Conservation (phyloP, 1,140 invertebrate genomes). For the Tenebrio molitor region DNA sequence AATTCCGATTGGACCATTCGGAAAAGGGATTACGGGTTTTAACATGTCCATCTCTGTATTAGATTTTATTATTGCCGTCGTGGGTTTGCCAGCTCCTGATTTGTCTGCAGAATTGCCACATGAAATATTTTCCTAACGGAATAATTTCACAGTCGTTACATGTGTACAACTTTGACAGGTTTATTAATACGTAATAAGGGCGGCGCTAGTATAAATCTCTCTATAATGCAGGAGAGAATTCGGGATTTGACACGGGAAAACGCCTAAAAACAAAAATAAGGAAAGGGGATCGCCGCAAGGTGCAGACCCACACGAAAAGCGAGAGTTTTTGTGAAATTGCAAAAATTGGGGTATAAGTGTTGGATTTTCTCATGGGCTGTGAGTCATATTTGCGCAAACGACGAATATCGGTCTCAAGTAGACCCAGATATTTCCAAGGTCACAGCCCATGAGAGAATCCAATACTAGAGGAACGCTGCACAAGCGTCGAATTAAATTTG, state of each 20-base stretch:
- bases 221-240: conserved; percentile 1
- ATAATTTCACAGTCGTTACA: not conserved
- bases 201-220: not conserved
- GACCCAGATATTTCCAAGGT: too few species aligned
- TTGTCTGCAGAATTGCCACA: not conserved
- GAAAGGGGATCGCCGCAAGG: not conserved
- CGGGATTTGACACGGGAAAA: conserved; percentile 6
- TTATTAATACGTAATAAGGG: conserved; percentile 17
- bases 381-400: too few species aligned
- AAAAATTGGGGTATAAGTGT: too few species aligned
- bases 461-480: too few species aligned
- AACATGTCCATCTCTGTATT: not conserved
- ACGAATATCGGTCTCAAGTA: too few species aligned
- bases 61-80: conserved; percentile 9
- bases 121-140: too few species aligned
- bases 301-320: not conserved
- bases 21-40: conserved; percentile 13
- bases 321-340: conserved; percentile 4
- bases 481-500: too few species aligned
- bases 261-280: conserved; percentile 21
- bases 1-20: not conserved
- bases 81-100: not conserved
- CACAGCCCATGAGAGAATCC: too few species aligned
- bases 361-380: too few species aligned
- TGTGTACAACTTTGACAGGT: conserved; percentile 2